Percentiles rank a stretch among this genome's conserved stretches.
phyloP scores from a whole-genome alignment of 2,797 vertebrate genomes.

The Pampus argenteus region DNA sequence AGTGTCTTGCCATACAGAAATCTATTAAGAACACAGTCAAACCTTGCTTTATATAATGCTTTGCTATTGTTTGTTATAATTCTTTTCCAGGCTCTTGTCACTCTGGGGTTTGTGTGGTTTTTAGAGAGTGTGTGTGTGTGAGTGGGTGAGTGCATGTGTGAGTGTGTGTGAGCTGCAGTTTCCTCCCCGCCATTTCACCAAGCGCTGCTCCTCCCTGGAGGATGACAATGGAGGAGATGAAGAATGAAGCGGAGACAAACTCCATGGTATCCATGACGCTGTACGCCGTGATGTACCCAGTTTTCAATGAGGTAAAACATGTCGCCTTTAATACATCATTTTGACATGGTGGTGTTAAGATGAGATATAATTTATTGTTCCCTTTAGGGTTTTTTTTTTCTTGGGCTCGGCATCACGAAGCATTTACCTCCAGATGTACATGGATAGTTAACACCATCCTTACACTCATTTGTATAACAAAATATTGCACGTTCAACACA shows the following conservation, averaged over 20 bases:
- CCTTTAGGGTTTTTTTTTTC: no score
- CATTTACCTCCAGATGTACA: no score
- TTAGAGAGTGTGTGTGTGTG: slow-evolving; percentile 63
- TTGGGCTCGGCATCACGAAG: no score
- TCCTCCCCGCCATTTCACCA: slow-evolving; percentile 71
- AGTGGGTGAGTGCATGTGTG: slow-evolving; percentile 70
- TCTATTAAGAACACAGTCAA: background rate
- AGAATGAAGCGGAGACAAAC: slow-evolving; percentile 99
- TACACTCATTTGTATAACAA: no score
- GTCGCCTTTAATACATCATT: background rate
- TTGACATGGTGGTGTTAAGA: background rate
- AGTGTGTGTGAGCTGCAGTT: slow-evolving; percentile 85
- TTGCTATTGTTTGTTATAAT: background rate
- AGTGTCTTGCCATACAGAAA: background rate
- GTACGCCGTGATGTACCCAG: slow-evolving; percentile 99
- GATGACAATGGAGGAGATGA: slow-evolving; percentile 99
- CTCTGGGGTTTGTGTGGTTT: slow-evolving; percentile 64
- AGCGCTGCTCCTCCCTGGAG: slow-evolving; percentile 92
- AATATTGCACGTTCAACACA: no score
- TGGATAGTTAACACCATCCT: no score
- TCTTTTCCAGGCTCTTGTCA: slow-evolving; percentile 57
- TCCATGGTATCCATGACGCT: slow-evolving; percentile 99
- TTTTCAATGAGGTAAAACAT: slow-evolving; percentile 95
- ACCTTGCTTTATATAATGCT: background rate
- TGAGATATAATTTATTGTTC: background rate